Conservation (phyloP, 2,888 invertebrate species). For the Cylloceria caligata region DNA sequence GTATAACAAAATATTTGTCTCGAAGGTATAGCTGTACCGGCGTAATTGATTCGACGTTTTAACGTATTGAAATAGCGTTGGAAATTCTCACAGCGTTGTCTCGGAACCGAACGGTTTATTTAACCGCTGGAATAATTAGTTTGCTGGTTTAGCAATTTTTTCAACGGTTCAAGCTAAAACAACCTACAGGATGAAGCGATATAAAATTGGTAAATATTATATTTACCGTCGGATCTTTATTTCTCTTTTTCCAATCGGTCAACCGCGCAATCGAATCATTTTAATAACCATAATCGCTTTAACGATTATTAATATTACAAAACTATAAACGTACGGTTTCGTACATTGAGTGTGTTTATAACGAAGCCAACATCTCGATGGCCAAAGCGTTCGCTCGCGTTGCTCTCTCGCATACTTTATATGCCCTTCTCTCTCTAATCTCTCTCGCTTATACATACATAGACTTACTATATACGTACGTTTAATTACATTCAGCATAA, state of each 20-base stretch:
- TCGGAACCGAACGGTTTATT: slow-evolving; percentile 48
- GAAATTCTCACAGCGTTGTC: slow-evolving; percentile 61
- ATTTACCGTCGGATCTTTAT: slow-evolving; percentile 18
- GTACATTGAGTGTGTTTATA: slow-evolving; percentile 1
- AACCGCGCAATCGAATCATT: slow-evolving; percentile 7
- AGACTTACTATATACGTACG: slow-evolving; percentile 13
- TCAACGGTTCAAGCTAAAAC: slow-evolving; percentile 20
- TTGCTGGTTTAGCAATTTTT: slow-evolving; percentile 16
- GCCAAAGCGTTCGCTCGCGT: slow-evolving; percentile 10
- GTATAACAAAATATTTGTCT: slow-evolving; percentile 71
- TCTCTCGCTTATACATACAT: slow-evolving; percentile 3
- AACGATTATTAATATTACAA: slow-evolving; percentile 58
- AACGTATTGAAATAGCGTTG: slow-evolving; percentile 58
- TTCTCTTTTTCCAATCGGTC: slow-evolving; percentile 3
- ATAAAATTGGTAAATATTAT: no score
- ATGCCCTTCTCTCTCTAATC: slow-evolving; percentile 20
- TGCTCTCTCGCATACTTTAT: slow-evolving; percentile 17
- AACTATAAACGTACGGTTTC: slow-evolving; percentile 45
- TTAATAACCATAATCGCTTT: slow-evolving; percentile 23
- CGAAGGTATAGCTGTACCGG: slow-evolving; percentile 68
- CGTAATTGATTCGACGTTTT: slow-evolving; percentile 41
- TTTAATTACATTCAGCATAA: slow-evolving; percentile 43
- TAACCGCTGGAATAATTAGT: slow-evolving; percentile 27
- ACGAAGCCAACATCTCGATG: slow-evolving; percentile 20
- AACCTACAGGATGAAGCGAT: slow-evolving; percentile 48